Evolutionary conservation across 2,888 invertebrate genomes (phyloP).

Genomic region (Apodemia zela): DNA sequence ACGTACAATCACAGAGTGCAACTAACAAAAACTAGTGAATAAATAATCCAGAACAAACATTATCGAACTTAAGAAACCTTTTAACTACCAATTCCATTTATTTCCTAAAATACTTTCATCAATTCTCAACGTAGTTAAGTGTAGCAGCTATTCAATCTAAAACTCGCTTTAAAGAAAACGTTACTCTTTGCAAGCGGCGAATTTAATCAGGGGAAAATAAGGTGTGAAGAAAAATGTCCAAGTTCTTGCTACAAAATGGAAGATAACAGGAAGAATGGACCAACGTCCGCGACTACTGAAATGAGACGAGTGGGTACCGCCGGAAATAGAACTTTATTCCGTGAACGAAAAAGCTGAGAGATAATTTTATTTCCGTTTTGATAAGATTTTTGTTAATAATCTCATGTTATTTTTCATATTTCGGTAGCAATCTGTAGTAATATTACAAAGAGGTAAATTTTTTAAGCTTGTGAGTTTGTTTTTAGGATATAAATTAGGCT

Average conservation of each 20-base stretch:
- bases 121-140: slow-evolving; percentile 11
- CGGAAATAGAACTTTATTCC: slow-evolving; percentile 5
- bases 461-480: too few species aligned
- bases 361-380: not conserved
- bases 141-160: slow-evolving; percentile 16
- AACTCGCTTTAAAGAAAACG: slow-evolving; percentile 16
- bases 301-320: slow-evolving; percentile 5
- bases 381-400: not conserved
- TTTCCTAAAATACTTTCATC: slow-evolving; percentile 15
- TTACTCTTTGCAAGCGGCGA: slow-evolving; percentile 15
- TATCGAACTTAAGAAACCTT: slow-evolving; percentile 10
- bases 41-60: slow-evolving; percentile 6
- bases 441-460: too few species aligned
- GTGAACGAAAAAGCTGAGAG: not conserved
- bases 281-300: not conserved
- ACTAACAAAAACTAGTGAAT: not conserved
- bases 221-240: slow-evolving; percentile 16
- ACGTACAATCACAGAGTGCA: not conserved
- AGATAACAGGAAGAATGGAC: slow-evolving; percentile 11
- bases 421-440: too few species aligned
- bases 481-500: too few species aligned
- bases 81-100: slow-evolving; percentile 14
- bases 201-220: slow-evolving; percentile 16
- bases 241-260: slow-evolving; percentile 12
- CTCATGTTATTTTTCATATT: not conserved